These are phyloP conservation scores for Antechinus flavipes DNA, from an alignment of 2,113 vertebrate species.

Conservation along the genomic window DNA sequence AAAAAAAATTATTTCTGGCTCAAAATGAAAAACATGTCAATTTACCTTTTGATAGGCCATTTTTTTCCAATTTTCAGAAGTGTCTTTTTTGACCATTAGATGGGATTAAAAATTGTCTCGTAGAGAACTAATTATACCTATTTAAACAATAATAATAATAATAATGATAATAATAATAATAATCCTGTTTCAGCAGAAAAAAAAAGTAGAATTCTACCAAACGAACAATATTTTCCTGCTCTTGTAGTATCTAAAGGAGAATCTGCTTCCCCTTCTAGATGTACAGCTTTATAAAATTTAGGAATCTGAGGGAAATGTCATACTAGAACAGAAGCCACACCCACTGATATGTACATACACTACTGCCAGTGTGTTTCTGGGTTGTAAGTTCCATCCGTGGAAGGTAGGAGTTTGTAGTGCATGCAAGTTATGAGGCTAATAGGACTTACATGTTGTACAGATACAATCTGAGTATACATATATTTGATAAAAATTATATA, in stretches of 20 bases:
- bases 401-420: slow-evolving; percentile 71
- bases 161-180: not conserved
- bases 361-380: slow-evolving; percentile 55
- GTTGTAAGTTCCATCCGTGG: slow-evolving; percentile 72
- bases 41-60: slow-evolving; percentile 53
- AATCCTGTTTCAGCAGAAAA: slow-evolving; percentile 37
- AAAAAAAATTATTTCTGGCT: not conserved
- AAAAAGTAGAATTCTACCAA: slow-evolving; percentile 65
- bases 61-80: slow-evolving; percentile 12
- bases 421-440: slow-evolving; percentile 73
- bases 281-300: slow-evolving; percentile 68
- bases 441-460: slow-evolving; percentile 84
- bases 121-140: slow-evolving; percentile 25
- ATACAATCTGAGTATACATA: slow-evolving; percentile 82
- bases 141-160: not conserved
- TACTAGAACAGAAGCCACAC: slow-evolving; percentile 77
- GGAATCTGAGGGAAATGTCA: slow-evolving; percentile 56
- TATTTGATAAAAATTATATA: slow-evolving; percentile 84
- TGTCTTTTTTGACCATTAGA: not conserved
- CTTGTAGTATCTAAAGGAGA: not conserved
- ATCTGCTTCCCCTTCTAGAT: slow-evolving; percentile 42
- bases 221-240: slow-evolving; percentile 52
- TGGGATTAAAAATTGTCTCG: slow-evolving; percentile 26
- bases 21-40: slow-evolving; percentile 21
- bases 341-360: not conserved